Percentiles rank a stretch among this genome's conserved stretches.
Conservation (phyloP, 2,888 invertebrate genomes). For the Chorisops tibialis region DNA sequence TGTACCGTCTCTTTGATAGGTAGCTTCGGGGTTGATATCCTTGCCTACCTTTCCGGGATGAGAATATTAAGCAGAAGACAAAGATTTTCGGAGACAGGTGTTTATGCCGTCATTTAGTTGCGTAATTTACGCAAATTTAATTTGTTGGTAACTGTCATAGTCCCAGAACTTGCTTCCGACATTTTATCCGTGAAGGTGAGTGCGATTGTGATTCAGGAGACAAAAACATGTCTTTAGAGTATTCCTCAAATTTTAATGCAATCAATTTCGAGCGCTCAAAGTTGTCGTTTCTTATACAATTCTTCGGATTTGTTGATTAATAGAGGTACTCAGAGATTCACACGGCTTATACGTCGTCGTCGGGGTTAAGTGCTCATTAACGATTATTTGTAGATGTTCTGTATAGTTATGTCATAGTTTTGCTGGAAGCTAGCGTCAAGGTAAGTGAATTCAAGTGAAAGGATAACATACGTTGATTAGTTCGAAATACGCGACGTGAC, state of each 20-base stretch:
- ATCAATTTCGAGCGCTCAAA: conserved; percentile 22
- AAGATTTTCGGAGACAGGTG: conserved; percentile 29
- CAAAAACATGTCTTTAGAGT: conserved; percentile 16
- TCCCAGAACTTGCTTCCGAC: neutral
- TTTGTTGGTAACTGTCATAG: conserved; percentile 25
- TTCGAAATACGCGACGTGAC: neutral
- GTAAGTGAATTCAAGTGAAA: conserved; percentile 8
- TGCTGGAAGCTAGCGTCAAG: neutral
- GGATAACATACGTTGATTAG: neutral
- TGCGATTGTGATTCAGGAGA: neutral
- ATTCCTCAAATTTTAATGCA: conserved; percentile 16
- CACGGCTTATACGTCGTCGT: conserved; percentile 12
- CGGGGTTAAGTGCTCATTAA: conserved; percentile 19
- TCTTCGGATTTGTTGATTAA: conserved; percentile 18
- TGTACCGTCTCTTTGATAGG: neutral
- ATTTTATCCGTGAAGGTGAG: neutral
- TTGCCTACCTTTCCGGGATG: neutral
- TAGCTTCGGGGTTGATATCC: no score
- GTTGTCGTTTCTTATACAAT: conserved; percentile 17
- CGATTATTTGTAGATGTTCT: conserved; percentile 5
- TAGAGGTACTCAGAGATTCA: conserved; percentile 13
- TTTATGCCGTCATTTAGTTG: conserved; percentile 28
- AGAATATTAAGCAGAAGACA: conserved; percentile 23
- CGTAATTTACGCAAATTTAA: conserved; percentile 28
- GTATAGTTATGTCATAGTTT: neutral